phyloP scores from a whole-genome alignment of 1,140 invertebrate species.

The Philaenus spumarius region DNA sequence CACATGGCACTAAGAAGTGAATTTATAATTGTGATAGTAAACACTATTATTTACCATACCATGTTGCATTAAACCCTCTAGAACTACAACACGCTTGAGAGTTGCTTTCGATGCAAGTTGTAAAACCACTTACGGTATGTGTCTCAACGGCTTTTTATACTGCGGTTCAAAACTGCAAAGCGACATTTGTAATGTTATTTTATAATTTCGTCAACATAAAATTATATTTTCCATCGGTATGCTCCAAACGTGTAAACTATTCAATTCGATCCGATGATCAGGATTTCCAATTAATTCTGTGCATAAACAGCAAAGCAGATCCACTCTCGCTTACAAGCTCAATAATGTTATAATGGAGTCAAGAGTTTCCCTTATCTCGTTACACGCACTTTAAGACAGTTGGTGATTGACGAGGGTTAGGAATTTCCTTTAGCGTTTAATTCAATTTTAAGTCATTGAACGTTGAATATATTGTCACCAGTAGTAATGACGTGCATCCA shows the following conservation, averaged over 20 bases:
- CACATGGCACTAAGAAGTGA: not conserved
- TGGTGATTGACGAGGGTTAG: too few relatives aligned
- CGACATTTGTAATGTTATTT: constrained; percentile 23
- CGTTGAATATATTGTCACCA: too few relatives aligned
- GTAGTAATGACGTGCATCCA: too few relatives aligned
- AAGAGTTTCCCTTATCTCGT: too few relatives aligned
- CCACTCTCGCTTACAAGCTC: too few relatives aligned
- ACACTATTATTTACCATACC: constrained; percentile 24
- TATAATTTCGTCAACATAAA: constrained; percentile 8
- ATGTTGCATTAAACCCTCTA: constrained; percentile 13
- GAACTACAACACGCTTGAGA: constrained; percentile 19
- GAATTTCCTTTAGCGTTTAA: too few relatives aligned
- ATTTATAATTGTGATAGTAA: not conserved
- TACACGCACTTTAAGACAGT: too few relatives aligned
- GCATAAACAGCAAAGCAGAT: too few relatives aligned
- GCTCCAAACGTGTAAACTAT: not conserved
- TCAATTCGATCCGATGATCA: not conserved
- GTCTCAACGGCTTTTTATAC: constrained; percentile 22
- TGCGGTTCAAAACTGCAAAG: constrained; percentile 26
- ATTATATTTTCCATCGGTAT: not conserved
- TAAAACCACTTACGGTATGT: constrained; percentile 8
- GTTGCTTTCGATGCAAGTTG: constrained; percentile 21
- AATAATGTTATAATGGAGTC: too few relatives aligned
- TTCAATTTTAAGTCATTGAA: too few relatives aligned
- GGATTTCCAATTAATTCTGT: too few relatives aligned